Evolutionary conservation across 2,888 invertebrate species (phyloP).

Genomic region (Acronicta psi): DNA sequence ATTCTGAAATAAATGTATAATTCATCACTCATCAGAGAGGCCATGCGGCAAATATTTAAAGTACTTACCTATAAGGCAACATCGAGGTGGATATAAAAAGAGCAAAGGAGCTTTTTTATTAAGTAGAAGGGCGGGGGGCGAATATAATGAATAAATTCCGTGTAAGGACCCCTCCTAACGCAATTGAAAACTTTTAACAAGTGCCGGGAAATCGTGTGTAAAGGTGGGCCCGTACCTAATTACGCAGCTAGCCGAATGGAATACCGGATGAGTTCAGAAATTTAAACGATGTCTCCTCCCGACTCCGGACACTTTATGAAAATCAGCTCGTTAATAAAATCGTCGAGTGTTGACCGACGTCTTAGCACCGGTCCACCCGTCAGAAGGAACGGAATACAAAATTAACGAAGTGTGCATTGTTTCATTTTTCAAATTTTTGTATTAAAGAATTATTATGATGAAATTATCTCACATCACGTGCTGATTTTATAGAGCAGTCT

Average conservation of each 20-base stretch:
- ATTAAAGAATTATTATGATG: constrained; percentile 26
- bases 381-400: constrained; percentile 57
- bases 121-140: constrained; percentile 78
- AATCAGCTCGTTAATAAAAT: constrained; percentile 81
- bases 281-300: constrained; percentile 72
- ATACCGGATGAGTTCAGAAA: constrained; percentile 83
- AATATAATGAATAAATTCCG: constrained; percentile 88
- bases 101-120: constrained; percentile 85
- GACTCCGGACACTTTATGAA: constrained; percentile 69
- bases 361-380: constrained; percentile 47
- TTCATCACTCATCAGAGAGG: constrained; percentile 83
- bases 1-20: constrained; percentile 81
- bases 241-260: constrained; percentile 78
- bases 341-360: constrained; percentile 71
- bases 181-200: constrained; percentile 89
- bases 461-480: constrained; percentile 43
- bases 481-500: constrained; percentile 48
- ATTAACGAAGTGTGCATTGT: constrained; percentile 58
- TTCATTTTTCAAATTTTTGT: constrained; percentile 31
- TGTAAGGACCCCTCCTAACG: constrained; percentile 84
- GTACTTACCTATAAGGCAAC: constrained; percentile 80
- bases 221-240: constrained; percentile 86
- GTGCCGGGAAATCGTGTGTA: constrained; percentile 88
- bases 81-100: constrained; percentile 75
- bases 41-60: constrained; percentile 87